Evolutionary conservation across 2,113 vertebrate species (phyloP), one percentile per base, ranked within the genome.

Genomic region (Nycticorax nycticorax): DNA sequence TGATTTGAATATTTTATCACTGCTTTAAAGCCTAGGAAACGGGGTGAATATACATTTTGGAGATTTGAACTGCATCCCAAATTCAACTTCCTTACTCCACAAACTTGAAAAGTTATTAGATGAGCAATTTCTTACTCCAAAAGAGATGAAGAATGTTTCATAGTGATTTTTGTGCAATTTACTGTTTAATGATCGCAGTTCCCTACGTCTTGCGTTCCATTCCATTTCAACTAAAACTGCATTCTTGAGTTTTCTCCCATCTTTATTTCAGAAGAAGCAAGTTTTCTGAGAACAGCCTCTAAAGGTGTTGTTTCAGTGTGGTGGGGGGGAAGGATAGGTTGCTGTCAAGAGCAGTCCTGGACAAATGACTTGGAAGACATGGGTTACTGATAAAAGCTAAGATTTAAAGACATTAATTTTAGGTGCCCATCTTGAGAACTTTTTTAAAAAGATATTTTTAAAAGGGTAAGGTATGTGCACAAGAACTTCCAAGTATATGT

Each of bases 251-350:
- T 91, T 87, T 96, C 80, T 96, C 89, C 96, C 91, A 32, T 93
- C 92, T 97, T 88, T 94, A 73, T 97, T 97, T 93, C 95, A 97
- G 97, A 95, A 96, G 92, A 85, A 94, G 73, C 60, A 84, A 88
- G 76, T 92, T 75, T 94, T 93, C 91, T 94, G 89, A 90, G 95
- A 93, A 94, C 93, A 89, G 30, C 90, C 76, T 92, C 73, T 96
- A 91, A 94, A 88, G 93, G 92, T 94, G 90, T 41, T 95, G 89
- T 88, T 93, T 95, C 71, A 92, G 53, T 89, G 83, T 91, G 92
- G 87, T 64, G 81, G 87, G 75, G 64, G 93, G 93, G 86, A 81
- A 81, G 85, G 77, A 72, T 89, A 94, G 93, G 92, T 90, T 87
- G 95, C 88, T 96, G 83, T 86, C 88, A 77, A 85, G 76, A 96